Conservation (phyloP, 2,888 invertebrate genomes). For the Laspeyria flexula region DNA sequence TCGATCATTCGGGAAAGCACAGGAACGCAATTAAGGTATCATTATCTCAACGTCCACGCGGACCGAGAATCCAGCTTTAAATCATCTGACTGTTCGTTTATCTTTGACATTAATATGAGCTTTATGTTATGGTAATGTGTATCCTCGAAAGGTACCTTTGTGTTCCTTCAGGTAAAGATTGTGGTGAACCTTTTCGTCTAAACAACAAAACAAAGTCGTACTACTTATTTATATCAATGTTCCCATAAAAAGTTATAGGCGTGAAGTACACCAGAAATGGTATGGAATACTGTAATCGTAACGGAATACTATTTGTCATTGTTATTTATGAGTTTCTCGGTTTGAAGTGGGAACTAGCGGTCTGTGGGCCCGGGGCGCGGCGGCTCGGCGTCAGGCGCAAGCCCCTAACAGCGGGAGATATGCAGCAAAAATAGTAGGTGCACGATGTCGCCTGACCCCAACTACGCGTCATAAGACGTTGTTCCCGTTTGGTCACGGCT, state of each 20-base stretch:
- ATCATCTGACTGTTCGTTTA: constrained; percentile 63
- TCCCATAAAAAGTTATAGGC: constrained; percentile 63
- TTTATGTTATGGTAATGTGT: constrained; percentile 48
- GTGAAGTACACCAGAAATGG: constrained; percentile 55
- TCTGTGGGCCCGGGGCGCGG: constrained; percentile 32
- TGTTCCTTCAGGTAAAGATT: constrained; percentile 19
- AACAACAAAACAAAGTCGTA: constrained; percentile 15
- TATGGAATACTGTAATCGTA: constrained; percentile 45
- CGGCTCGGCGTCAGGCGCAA: constrained; percentile 47
- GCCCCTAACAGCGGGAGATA: constrained; percentile 64
- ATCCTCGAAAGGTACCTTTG: constrained; percentile 27
- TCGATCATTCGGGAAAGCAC: constrained; percentile 72
- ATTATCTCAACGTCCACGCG: constrained; percentile 62
- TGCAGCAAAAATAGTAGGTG: constrained; percentile 67
- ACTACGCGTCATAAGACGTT: constrained; percentile 57
- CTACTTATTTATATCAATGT: constrained; percentile 53
- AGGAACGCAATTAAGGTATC: constrained; percentile 74
- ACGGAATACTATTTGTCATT: constrained; percentile 70
- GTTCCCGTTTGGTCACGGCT: constrained; percentile 70
- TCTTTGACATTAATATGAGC: constrained; percentile 57
- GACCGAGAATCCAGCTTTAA: constrained; percentile 56
- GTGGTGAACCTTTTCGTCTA: constrained; percentile 7
- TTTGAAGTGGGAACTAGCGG: constrained; percentile 56
- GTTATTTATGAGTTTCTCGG: constrained; percentile 67
- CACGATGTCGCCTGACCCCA: constrained; percentile 72